Percentiles rank a stretch among this genome's conserved stretches.
Conservation (phyloP, 2,797 vertebrate genomes). For the Macroramphosus scolopax region DNA sequence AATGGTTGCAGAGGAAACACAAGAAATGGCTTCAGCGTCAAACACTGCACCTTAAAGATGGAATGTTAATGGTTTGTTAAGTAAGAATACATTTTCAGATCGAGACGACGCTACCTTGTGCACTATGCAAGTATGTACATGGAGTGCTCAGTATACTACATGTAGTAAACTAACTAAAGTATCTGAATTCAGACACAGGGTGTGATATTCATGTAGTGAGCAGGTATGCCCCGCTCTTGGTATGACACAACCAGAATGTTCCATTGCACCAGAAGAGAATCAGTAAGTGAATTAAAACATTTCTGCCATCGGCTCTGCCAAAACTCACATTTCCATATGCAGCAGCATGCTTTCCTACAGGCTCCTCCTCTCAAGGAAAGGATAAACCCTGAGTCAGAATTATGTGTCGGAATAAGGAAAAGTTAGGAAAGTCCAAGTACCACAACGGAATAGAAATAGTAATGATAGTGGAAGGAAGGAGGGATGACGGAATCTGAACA, state of each 20-base stretch:
- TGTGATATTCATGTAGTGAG: too few species aligned
- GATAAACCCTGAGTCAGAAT: slow-evolving; percentile 27
- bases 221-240: slow-evolving; percentile 10
- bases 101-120: too few species aligned
- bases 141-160: too few species aligned
- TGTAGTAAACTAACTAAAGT: too few species aligned
- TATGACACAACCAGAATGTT: slow-evolving; percentile 62
- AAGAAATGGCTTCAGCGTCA: too few species aligned
- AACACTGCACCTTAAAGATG: too few species aligned
- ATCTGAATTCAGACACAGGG: too few species aligned
- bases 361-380: slow-evolving; percentile 30
- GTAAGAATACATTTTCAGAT: too few species aligned
- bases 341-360: slow-evolving; percentile 58
- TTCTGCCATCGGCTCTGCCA: slow-evolving; percentile 41
- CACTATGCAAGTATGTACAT: too few species aligned
- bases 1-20: too few species aligned
- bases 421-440: slow-evolving; percentile 35
- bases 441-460: slow-evolving; percentile 43
- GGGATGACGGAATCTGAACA: slow-evolving; percentile 37
- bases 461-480: slow-evolving; percentile 59
- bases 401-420: slow-evolving; percentile 39
- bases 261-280: slow-evolving; percentile 56
- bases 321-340: slow-evolving; percentile 52
- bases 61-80: too few species aligned
- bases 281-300: slow-evolving; percentile 52